These are phyloP conservation scores for Physeter macrocephalus DNA, from an alignment of 2,113 vertebrate genomes.

Conservation along the genomic window DNA sequence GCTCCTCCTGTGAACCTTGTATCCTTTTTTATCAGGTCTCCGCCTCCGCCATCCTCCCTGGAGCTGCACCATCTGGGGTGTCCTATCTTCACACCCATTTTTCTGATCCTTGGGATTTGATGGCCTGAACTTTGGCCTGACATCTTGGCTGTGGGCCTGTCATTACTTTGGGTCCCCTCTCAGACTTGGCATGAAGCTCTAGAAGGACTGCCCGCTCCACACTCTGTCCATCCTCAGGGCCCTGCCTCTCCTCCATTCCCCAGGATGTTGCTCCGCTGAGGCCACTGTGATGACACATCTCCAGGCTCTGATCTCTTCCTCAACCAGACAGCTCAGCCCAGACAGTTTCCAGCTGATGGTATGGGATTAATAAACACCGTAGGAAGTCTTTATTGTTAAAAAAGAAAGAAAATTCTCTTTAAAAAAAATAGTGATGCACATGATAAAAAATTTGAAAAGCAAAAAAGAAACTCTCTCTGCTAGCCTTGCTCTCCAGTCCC, in stretches of 20 bases:
- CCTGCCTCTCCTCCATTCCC: background rate
- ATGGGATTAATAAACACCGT: background rate
- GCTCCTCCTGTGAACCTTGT: background rate
- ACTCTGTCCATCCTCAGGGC: background rate
- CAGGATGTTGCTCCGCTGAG: background rate
- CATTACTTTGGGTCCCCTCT: background rate
- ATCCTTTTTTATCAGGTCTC: no score
- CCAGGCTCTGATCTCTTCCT: background rate
- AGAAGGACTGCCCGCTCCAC: background rate
- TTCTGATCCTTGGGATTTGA: background rate
- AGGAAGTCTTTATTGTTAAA: conserved; percentile 8
- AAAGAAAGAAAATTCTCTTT: background rate
- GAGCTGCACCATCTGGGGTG: background rate
- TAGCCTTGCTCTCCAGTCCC: background rate
- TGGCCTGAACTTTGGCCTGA: background rate
- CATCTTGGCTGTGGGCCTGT: background rate
- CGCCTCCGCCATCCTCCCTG: background rate
- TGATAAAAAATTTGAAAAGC: background rate
- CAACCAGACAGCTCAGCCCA: background rate
- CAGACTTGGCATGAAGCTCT: background rate
- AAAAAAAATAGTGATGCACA: background rate
- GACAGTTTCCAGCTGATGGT: background rate
- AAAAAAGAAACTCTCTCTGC: background rate
- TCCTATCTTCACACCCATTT: background rate
- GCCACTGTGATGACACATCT: background rate